Evolutionary conservation across 2,888 invertebrate genomes (phyloP), one percentile per base, ranked within the genome.

Genomic region (Cancer borealis): DNA sequence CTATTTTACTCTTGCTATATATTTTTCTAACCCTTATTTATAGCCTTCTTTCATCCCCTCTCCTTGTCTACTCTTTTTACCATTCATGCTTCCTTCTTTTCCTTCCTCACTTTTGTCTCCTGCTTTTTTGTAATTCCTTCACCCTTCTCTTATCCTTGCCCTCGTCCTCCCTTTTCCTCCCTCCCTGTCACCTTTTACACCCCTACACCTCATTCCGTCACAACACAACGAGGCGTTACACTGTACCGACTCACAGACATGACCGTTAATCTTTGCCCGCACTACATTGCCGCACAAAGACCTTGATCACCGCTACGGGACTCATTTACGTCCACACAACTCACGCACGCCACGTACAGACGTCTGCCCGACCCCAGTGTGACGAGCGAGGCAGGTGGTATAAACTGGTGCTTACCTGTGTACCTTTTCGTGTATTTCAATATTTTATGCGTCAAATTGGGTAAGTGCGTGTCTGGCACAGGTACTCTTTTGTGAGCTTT

Each of bases 281-380:
- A 66, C 66, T n/a, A n/a, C 66, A 66, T n/a, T n/a, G n/a, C 66
- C 66, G 8, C 66, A 66, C 66, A n/a, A 66, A 66, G 66, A 66
- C 66, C 6, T 66, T 66, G 66, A 66, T 66, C 66, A 66, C 66
- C 21, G n/a, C 66, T n/a, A n/a, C 6, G 66, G n/a, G 66, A 4
- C 66, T 66, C 66, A 66, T 66, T 66, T 66, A 66, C 66, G 66
- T 66, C 66, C 66, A 66, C 66, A 66, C 66, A 66, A 66, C 66
- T 66, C 66, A 66, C 66, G 66, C 66, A 66, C 66, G 66, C 66
- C 66, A 66, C 66, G n/a, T 66, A 66, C 66, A 66, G n/a, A n/a
- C 66, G 4, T n/a, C 21, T 8, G 21, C 17, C n/a, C n/a, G 66
- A 66, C n/a, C 66, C 66, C 66, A 4, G 66, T 66, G 6, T 3